Base-by-base conservation (phyloP, 2,888 invertebrate species). In the Lepidochrysops patricia region DNA sequence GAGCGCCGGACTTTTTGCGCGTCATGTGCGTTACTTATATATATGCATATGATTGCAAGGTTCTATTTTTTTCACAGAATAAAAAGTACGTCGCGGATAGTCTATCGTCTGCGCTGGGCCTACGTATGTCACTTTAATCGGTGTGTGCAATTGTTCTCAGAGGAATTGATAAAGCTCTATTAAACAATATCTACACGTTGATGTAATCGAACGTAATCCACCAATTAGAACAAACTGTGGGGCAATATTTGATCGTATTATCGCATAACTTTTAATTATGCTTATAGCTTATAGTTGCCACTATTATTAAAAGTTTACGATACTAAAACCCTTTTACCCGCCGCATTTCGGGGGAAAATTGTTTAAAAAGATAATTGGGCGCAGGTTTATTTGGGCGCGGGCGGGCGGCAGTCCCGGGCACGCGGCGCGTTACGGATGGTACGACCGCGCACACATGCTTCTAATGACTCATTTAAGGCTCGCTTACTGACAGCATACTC, bases 331-430 rank as follows among this genome's bases (percentile, higher is more conserved):
- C 13, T 6, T 67, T 68, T 66, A 64, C 63, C 74, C 70, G 77
- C 77, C 77, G 79, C 82, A 81, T 81, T 77, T 79, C 79, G 76
- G 68, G 67, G 67, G 71, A 74, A 83, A 82, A 84, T 84, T 82
- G 82, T 84, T 82, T 79, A 79, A 79, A 82, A 83, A 84, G 81
- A 84, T 84, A 84, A 84, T 86, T 82, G 79, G 70, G 77, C 75
- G 77, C 73, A 74, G 80, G 80, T 83, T 81, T 83, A 83, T 83
- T 80, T 79, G 79, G 72, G 72, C 71, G 69, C 71, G 77, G 77
- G 75, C 62, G 37, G 37, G 63, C 68, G 66, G 75, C 76, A 73
- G 75, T 76, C 73, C 70, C 72, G 72, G 70, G 61, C 78, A 74
- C 72, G 75, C 77, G 77, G 79, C 72, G 75, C 74, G 75, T 74